Base-by-base conservation (phyloP, 2,113 vertebrate genomes). In the Gasterosteus aculeatus region DNA sequence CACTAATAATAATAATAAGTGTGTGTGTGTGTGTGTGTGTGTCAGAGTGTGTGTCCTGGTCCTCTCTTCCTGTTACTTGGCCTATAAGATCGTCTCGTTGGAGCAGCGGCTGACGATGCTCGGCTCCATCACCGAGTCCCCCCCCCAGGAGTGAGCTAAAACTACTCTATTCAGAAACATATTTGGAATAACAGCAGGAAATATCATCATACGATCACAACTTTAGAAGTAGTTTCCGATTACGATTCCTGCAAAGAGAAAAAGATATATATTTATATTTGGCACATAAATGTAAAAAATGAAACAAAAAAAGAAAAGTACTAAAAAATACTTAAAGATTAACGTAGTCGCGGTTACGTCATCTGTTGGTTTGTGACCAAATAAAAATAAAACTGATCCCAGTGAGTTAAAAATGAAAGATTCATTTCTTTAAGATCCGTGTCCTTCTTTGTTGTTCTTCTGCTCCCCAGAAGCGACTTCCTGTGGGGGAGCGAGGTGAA, bases 31-130 rank as follows among this genome's bases (percentile, higher is more conserved):
- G 38, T 7, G 38, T 61, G 59, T 86, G 7, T 77, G 35, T 51
- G 0, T 69, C 91, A 98, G 97, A 18, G 96, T 97, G 76, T 96
- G 95, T 68, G 31, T 95, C 33, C 90, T 99, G 69, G 90, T 98
- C 72, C 44, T 97, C 84, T 97, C 96, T 0, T 97, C 96, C 47
- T 95, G 96, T 90, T 98, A 97, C 87, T 95, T 98, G 95, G 94
- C 95, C 51, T 94, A 96, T 0, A 97, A 96, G 93, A 96, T 98
- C 79, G 72, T 91, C 53, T 85, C 92, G 18, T 83, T 99, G 91
- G 97, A 98, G 87, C 95, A 97, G 53, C 94, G 82, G 3, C 93
- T 98, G 78, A 87, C 89, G 3, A 93, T 92, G 1, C 92, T 98
- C 2, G 87, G 93, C 18, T 91, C 95, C 31, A n/a, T 91, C 16